phyloP scores from a whole-genome alignment of 2,797 vertebrate species.

The Potorous gilbertii region DNA sequence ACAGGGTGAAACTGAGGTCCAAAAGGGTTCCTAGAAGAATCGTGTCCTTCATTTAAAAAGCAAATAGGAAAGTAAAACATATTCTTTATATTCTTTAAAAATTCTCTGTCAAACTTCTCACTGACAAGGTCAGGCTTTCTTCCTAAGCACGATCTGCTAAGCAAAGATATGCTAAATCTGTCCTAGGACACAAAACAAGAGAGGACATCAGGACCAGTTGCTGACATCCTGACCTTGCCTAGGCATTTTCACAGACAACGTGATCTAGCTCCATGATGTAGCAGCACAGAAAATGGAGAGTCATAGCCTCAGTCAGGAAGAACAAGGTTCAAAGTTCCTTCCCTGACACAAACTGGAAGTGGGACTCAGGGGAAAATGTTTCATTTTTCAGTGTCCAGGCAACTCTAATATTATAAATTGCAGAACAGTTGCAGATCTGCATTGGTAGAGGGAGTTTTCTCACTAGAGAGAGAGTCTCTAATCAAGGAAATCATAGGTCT shows the following conservation, averaged over 20 bases:
- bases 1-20: background rate
- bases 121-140: background rate
- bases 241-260: slow-evolving; percentile 28
- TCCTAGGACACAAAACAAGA: slow-evolving; percentile 42
- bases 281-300: background rate
- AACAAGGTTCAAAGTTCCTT: background rate
- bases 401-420: background rate
- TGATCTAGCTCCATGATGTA: background rate
- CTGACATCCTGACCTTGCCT: slow-evolving; percentile 19
- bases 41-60: background rate
- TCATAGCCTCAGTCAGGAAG: background rate
- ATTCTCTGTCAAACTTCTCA: background rate
- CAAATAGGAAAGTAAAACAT: slow-evolving; percentile 12
- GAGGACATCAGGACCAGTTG: slow-evolving; percentile 31
- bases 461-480: background rate
- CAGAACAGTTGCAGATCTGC: background rate
- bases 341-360: background rate
- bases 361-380: background rate
- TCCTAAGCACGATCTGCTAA: background rate
- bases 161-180: slow-evolving; percentile 36
- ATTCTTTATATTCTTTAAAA: slow-evolving; percentile 18
- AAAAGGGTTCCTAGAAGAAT: background rate
- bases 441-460: background rate
- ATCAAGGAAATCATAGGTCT: background rate
- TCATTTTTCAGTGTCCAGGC: background rate